phyloP scores from a whole-genome alignment of 2,888 invertebrate genomes.

The Eupithecia centaureata region DNA sequence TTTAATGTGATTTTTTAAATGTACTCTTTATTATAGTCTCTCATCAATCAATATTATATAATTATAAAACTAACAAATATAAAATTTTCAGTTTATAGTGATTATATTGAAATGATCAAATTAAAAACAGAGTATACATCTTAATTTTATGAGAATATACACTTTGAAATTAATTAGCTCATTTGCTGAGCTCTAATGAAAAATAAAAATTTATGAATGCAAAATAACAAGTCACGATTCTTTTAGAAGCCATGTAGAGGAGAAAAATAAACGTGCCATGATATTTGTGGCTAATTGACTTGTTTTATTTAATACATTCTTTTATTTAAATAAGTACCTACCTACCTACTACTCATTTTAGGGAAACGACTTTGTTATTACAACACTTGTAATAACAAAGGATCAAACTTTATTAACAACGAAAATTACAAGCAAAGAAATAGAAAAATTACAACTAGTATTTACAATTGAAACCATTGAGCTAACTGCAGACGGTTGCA shows the following conservation, averaged over 20 bases:
- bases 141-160: conserved; percentile 83
- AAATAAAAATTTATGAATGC: conserved; percentile 80
- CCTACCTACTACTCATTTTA: too few relatives aligned
- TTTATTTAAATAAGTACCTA: not conserved
- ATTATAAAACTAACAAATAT: conserved; percentile 83
- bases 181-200: conserved; percentile 76
- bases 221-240: conserved; percentile 84
- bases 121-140: conserved; percentile 82
- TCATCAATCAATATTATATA: conserved; percentile 78
- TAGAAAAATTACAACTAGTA: too few relatives aligned
- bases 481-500: too few relatives aligned
- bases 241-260: conserved; percentile 85
- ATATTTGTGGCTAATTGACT: conserved; percentile 79
- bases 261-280: conserved; percentile 85
- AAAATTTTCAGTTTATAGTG: conserved; percentile 81
- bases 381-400: too few relatives aligned
- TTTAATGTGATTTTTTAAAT: conserved; percentile 85
- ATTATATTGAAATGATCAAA: conserved; percentile 66
- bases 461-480: too few relatives aligned
- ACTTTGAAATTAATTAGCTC: conserved; percentile 81
- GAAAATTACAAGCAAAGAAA: too few relatives aligned
- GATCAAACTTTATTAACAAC: too few relatives aligned
- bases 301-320: conserved; percentile 59
- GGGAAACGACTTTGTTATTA: too few relatives aligned
- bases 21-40: conserved; percentile 84